These are phyloP conservation scores for Cinclus mexicanus DNA, from an alignment of 2,113 vertebrate genomes.

Conservation along the genomic window DNA sequence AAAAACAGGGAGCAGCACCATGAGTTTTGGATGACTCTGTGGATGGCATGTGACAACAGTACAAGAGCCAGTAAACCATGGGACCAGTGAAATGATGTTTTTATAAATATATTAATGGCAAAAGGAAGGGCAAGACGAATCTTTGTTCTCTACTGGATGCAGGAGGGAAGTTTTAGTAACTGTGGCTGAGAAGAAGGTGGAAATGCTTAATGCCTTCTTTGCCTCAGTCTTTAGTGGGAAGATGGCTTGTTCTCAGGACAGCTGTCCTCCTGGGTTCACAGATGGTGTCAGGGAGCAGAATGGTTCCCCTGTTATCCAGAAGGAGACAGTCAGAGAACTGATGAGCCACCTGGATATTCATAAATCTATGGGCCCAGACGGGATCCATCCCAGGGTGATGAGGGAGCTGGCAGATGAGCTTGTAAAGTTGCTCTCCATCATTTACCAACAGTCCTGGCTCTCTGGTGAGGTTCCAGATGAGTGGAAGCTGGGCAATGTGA, in stretches of 20 bases:
- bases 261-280: neutral
- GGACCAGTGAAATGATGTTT: neutral
- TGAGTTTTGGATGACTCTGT: neutral
- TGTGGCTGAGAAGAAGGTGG: neutral
- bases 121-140: neutral
- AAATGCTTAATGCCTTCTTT: neutral
- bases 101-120: neutral
- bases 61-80: neutral
- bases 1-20: neutral
- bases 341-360: neutral
- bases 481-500: neutral
- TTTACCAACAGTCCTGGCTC: neutral
- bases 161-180: neutral
- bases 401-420: neutral
- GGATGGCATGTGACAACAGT: rapidly evolving
- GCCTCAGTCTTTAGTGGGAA: neutral
- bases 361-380: neutral
- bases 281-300: neutral
- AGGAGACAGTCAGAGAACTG: neutral
- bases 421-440: rapidly evolving
- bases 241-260: neutral
- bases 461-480: neutral
- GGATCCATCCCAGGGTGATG: neutral
- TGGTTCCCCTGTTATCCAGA: too few relatives aligned
- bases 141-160: neutral